Percentiles rank a stretch among this genome's conserved stretches.
Evolutionary conservation across 2,888 invertebrate genomes (phyloP).

Genomic region (Myathropa florea): DNA sequence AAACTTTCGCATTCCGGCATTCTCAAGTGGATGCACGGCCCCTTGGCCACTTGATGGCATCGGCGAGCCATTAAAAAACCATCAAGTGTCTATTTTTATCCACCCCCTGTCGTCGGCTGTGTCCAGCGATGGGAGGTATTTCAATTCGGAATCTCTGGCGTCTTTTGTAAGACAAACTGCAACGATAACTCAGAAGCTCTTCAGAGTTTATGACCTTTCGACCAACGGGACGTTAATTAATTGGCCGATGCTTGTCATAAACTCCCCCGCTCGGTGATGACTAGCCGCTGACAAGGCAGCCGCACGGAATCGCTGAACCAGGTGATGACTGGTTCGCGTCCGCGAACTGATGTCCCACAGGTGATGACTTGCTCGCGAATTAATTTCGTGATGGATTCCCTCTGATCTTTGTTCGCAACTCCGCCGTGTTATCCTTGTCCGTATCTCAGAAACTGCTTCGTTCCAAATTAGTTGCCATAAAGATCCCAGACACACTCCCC

Average conservation of each 20-base stretch:
- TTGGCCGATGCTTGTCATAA: constrained; percentile 10
- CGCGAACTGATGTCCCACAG: constrained; percentile 7
- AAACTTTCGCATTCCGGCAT: not conserved
- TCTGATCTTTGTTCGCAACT: not conserved
- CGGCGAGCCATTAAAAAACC: constrained; percentile 46
- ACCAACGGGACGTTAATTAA: constrained; percentile 19
- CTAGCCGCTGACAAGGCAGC: not conserved
- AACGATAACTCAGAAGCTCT: constrained; percentile 41
- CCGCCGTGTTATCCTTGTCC: not conserved
- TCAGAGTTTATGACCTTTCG: constrained; percentile 39
- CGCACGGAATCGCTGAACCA: not conserved
- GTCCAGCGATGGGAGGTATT: constrained; percentile 30
- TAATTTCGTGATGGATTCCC: constrained; percentile 1
- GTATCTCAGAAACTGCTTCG: constrained; percentile 23
- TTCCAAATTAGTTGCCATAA: constrained; percentile 65
- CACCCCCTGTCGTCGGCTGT: not conserved
- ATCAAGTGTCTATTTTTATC: constrained; percentile 62
- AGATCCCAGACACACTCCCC: constrained; percentile 42
- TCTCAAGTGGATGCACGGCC: constrained; percentile 11
- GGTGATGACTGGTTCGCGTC: too few relatives aligned
- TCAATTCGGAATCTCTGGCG: constrained; percentile 35
- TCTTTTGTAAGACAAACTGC: not conserved
- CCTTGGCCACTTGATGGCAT: not conserved
- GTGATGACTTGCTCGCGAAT: constrained; percentile 55
- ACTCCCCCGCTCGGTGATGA: not conserved